These are phyloP conservation scores for Kuschelorhynchus macadamiae DNA, from an alignment of 2,888 invertebrate genomes.

Conservation along the genomic window DNA sequence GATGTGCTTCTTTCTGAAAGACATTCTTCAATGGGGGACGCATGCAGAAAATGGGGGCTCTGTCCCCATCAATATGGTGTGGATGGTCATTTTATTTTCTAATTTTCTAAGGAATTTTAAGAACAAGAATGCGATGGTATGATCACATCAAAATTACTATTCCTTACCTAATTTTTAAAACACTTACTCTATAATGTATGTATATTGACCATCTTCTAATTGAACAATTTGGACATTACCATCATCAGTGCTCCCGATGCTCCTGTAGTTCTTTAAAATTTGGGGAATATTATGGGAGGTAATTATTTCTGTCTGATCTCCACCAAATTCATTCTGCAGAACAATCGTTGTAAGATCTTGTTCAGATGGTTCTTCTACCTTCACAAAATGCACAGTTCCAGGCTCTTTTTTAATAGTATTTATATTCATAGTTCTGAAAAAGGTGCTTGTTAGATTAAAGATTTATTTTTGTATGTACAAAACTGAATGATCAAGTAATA, in stretches of 20 bases:
- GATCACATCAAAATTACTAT: too few relatives aligned
- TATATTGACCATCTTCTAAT: constrained; percentile 53
- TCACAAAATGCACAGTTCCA: constrained; percentile 32
- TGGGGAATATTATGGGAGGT: constrained; percentile 52
- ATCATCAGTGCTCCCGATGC: constrained; percentile 60
- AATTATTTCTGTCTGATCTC: constrained; percentile 30
- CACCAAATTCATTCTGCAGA: constrained; percentile 53
- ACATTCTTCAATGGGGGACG: too few relatives aligned
- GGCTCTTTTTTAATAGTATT: constrained; percentile 31
- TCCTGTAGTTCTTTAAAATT: constrained; percentile 55
- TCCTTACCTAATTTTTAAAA: too few relatives aligned
- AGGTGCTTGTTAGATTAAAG: neutral
- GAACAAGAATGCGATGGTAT: too few relatives aligned
- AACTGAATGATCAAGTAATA: neutral
- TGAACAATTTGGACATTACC: constrained; percentile 58
- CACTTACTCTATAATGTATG: constrained; percentile 58
- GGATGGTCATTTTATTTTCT: too few relatives aligned
- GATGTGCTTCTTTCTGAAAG: too few relatives aligned
- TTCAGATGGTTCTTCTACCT: constrained; percentile 32
- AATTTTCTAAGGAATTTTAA: too few relatives aligned
- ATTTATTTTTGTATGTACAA: neutral
- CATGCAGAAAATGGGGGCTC: too few relatives aligned
- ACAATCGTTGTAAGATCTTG: constrained; percentile 54
- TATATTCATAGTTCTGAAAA: constrained; percentile 29
- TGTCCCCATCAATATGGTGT: too few relatives aligned